These are phyloP conservation scores for Pseudomugil tenellus DNA, from an alignment of 2,797 vertebrate genomes.

Conservation along the genomic window DNA sequence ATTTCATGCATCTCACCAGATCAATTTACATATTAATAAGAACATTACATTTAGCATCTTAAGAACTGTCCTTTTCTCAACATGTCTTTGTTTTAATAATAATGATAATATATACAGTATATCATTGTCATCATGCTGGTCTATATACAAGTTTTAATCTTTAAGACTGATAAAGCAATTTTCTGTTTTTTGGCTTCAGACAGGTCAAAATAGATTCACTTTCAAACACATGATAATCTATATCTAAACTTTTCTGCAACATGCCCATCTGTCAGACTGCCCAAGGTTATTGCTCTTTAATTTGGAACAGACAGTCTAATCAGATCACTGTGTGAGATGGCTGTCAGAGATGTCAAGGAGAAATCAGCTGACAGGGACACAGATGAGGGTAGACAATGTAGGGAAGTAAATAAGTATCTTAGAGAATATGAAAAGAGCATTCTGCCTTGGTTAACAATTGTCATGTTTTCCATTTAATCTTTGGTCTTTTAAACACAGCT, in stretches of 20 bases:
- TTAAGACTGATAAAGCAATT: background rate
- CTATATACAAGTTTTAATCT: background rate
- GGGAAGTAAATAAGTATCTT: constrained; percentile 40
- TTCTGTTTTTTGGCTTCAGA: background rate
- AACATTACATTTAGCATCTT: background rate
- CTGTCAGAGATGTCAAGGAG: constrained; percentile 65
- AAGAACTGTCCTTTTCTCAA: background rate
- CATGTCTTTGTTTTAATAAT: no score
- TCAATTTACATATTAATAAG: background rate
- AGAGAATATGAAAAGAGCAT: constrained; percentile 25
- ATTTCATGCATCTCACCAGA: background rate
- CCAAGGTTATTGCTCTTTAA: constrained; percentile 73
- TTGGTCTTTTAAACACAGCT: background rate
- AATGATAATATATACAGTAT: no score
- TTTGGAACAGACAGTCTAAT: constrained; percentile 72
- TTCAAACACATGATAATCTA: constrained; percentile 29
- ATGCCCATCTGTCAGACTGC: constrained; percentile 50
- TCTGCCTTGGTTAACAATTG: constrained; percentile 6
- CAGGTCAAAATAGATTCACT: constrained; percentile 13
- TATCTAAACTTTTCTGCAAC: constrained; percentile 48
- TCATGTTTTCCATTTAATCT: background rate
- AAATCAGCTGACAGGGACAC: constrained; percentile 61
- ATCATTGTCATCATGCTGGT: background rate
- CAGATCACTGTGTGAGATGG: constrained; percentile 71
- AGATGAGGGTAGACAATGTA: constrained; percentile 46